phyloP scores from a whole-genome alignment of 2,113 vertebrate species.

The Aythya baeri region DNA sequence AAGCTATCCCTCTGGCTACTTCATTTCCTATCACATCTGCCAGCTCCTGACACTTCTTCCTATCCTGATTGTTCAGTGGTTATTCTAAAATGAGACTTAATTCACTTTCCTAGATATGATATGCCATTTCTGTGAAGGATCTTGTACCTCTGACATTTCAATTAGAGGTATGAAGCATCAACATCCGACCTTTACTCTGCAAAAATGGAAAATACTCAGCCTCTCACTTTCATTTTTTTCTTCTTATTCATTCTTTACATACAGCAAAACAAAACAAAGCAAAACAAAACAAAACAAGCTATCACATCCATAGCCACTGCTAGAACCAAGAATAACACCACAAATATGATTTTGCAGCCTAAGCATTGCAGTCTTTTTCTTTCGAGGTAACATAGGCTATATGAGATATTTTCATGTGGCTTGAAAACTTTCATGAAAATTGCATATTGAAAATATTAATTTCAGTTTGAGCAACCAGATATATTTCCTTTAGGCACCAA shows the following conservation, averaged over 20 bases:
- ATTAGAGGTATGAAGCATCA: constrained; percentile 39
- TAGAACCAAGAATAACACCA: neutral
- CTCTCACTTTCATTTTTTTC: neutral
- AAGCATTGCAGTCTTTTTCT: neutral
- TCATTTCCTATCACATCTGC: constrained; percentile 30
- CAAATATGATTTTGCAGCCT: neutral
- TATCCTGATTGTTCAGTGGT: neutral
- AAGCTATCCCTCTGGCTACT: neutral
- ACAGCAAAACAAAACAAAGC: neutral
- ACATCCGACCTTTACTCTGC: neutral
- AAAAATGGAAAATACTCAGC: neutral
- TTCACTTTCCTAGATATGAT: constrained; percentile 30
- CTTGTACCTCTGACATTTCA: constrained; percentile 60
- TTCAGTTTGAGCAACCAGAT: neutral
- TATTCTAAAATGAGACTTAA: constrained; percentile 23
- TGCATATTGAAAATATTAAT: neutral
- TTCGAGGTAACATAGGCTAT: neutral
- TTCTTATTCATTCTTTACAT: neutral
- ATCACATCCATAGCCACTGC: neutral
- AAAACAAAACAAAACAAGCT: neutral
- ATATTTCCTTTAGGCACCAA: neutral
- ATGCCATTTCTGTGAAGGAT: constrained; percentile 27
- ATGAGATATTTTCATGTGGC: neutral
- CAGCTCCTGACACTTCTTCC: neutral
- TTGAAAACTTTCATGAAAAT: neutral